Percentiles rank a stretch among this genome's conserved stretches.
phyloP scores from a whole-genome alignment of 2,888 invertebrate genomes.

The Didymodactylos carnosus region DNA sequence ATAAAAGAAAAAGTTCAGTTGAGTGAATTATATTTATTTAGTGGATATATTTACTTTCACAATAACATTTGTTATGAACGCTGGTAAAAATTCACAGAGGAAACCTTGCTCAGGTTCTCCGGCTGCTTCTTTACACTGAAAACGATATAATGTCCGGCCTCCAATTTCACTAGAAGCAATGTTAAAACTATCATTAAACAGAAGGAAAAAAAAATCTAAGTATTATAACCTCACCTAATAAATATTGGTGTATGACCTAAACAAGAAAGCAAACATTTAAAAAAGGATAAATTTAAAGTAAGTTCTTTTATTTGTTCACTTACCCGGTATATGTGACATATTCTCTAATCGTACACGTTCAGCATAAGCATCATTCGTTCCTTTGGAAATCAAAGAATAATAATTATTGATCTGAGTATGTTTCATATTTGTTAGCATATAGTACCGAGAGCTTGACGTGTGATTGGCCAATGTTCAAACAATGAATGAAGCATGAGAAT shows the following conservation, averaged over 20 bases:
- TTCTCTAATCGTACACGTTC: conserved; percentile 16
- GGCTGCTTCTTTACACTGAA: conserved; percentile 68
- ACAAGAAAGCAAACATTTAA: too few species aligned
- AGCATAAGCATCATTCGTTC: conserved; percentile 18
- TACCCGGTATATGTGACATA: not conserved
- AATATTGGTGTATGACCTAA: not conserved
- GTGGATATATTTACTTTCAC: conserved; percentile 48
- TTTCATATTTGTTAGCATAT: not conserved
- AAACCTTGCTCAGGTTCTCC: conserved; percentile 80
- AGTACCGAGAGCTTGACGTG: conserved; percentile 19
- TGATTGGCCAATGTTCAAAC: conserved; percentile 63
- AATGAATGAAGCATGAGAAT: conserved; percentile 75
- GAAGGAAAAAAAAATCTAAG: not conserved
- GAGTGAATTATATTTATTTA: not conserved
- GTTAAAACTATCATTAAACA: too few species aligned
- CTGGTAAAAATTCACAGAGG: conserved; percentile 74
- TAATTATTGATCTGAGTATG: not conserved
- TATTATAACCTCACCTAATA: not conserved
- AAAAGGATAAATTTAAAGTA: too few species aligned
- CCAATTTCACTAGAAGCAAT: conserved; percentile 11
- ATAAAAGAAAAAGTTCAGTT: not conserved
- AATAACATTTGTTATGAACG: conserved; percentile 82
- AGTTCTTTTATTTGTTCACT: too few species aligned
- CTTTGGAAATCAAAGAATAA: conserved; percentile 2
- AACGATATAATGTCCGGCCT: conserved; percentile 72